Evolutionary conservation across 2,113 vertebrate genomes (phyloP), one percentile per base, ranked within the genome.

Genomic region (Sphyrna mokarran): DNA sequence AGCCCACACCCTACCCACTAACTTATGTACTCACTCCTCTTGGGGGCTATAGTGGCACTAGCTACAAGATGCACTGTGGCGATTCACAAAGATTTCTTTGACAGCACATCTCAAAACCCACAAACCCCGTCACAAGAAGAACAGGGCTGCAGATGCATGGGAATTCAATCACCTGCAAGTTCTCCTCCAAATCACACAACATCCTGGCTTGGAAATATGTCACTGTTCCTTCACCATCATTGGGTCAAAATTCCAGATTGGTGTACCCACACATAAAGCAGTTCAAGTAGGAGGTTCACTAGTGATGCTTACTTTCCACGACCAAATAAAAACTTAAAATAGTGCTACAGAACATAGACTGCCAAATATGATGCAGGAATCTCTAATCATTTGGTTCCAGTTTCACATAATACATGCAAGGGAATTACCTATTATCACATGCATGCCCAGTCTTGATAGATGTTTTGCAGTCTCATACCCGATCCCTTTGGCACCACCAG

Each of bases 401-500:
- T n/a, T 22, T 68, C 33, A 40, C 33, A 94, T 23, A 70, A 43
- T 94, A 43, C 37, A 54, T 54, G 1, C 7, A 26, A 95, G 23
- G 26, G 5, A 72, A 95, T 96, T 97, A 99, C 99, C 99, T 98
- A 99, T 98, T 96, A 99, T 95, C 85, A 99, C 98, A 43, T 97
- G 98, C 98, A 99, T 99, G 97, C 98, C 98, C 61, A 99, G 98
- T 96, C 96, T 97, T 68, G 98, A 97, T 97, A 99, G 98, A 54
- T 97, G 97, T 97, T 97, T 98, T 33, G 97, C 98, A 0, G 98
- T 98, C 96, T 98, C 97, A 96, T 97, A 98, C 96, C 99, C 99
- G 96, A 99, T 99, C 96, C 99, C 99, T 96, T 97, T 98, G 95
- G 98, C 96, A 43, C 98, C 98, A 96, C 99, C 99, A 11, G 98